Evolutionary conservation across 2,113 vertebrate genomes (phyloP).

Genomic region (Porphyrio hochstetteri): DNA sequence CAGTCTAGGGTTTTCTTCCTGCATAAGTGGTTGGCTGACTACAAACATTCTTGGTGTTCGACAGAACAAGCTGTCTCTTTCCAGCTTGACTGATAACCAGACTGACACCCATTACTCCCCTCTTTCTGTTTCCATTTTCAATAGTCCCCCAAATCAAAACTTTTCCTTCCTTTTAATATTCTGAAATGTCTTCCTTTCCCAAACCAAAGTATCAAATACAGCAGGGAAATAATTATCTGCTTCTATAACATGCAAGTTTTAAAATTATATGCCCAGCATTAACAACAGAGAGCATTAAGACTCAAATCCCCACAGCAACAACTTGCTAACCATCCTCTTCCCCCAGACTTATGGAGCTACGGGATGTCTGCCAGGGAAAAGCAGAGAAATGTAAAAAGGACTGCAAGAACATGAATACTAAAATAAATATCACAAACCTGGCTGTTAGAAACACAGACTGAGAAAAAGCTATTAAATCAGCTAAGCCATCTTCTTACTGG

Average conservation of each 20-base stretch:
- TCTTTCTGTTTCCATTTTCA: slow-evolving; percentile 46
- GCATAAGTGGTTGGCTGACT: slow-evolving; percentile 55
- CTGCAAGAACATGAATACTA: slow-evolving; percentile 68
- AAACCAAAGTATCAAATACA: slow-evolving; percentile 34
- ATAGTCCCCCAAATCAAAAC: background rate
- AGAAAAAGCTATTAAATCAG: slow-evolving; percentile 65
- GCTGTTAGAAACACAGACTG: slow-evolving; percentile 60
- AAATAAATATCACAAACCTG: slow-evolving; percentile 70
- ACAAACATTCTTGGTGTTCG: slow-evolving; percentile 26
- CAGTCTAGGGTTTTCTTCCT: slow-evolving; percentile 41
- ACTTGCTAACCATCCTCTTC: slow-evolving; percentile 68
- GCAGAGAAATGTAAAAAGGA: slow-evolving; percentile 66
- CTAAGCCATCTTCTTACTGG: slow-evolving; percentile 40
- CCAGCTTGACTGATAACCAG: slow-evolving; percentile 63
- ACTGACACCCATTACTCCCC: slow-evolving; percentile 52
- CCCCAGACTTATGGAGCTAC: slow-evolving; percentile 69
- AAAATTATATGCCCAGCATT: slow-evolving; percentile 56
- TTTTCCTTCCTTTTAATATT: slow-evolving; percentile 9
- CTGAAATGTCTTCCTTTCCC: slow-evolving; percentile 1
- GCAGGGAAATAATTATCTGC: slow-evolving; percentile 51
- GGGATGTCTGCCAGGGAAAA: slow-evolving; percentile 69
- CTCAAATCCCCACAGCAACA: slow-evolving; percentile 70
- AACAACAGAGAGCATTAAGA: slow-evolving; percentile 43
- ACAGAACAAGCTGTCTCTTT: slow-evolving; percentile 65
- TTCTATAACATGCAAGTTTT: slow-evolving; percentile 36